These are phyloP conservation scores for Aromia moschata DNA, from an alignment of 2,888 invertebrate genomes.

Conservation along the genomic window DNA sequence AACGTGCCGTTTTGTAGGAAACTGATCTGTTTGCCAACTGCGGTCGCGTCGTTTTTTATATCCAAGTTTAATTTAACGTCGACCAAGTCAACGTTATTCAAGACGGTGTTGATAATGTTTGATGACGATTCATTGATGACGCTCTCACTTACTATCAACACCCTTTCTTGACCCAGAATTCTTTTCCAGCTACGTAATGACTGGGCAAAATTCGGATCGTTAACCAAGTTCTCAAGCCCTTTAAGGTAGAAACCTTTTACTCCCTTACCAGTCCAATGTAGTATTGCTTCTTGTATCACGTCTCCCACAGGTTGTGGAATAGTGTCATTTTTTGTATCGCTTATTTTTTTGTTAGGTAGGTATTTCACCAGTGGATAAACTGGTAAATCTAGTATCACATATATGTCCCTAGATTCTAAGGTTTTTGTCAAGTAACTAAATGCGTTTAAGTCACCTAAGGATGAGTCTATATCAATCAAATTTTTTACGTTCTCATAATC, in stretches of 20 bases:
- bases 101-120: constrained; percentile 68
- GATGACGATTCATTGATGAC: constrained; percentile 65
- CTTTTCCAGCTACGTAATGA: constrained; percentile 76
- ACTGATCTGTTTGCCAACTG: constrained; percentile 70
- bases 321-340: constrained; percentile 32
- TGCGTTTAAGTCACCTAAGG: constrained; percentile 76
- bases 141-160: constrained; percentile 73
- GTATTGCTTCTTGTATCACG: constrained; percentile 69
- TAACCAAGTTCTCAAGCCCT: constrained; percentile 74
- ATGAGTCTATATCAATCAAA: constrained; percentile 71
- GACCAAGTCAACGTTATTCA: constrained; percentile 75
- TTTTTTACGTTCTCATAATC: constrained; percentile 76
- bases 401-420: constrained; percentile 77
- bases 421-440: constrained; percentile 71
- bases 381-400: constrained; percentile 82
- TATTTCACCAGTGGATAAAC: constrained; percentile 66
- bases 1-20: constrained; percentile 68
- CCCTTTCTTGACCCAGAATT: constrained; percentile 69
- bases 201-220: constrained; percentile 68
- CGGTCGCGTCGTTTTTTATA: constrained; percentile 67
- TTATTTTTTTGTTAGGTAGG: constrained; percentile 44
- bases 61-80: constrained; percentile 76
- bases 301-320: constrained; percentile 48
- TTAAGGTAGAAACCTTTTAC: constrained; percentile 92
- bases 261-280: constrained; percentile 76